These are phyloP conservation scores for Lophotis ruficrista DNA, from an alignment of 2,113 vertebrate genomes.

Conservation along the genomic window DNA sequence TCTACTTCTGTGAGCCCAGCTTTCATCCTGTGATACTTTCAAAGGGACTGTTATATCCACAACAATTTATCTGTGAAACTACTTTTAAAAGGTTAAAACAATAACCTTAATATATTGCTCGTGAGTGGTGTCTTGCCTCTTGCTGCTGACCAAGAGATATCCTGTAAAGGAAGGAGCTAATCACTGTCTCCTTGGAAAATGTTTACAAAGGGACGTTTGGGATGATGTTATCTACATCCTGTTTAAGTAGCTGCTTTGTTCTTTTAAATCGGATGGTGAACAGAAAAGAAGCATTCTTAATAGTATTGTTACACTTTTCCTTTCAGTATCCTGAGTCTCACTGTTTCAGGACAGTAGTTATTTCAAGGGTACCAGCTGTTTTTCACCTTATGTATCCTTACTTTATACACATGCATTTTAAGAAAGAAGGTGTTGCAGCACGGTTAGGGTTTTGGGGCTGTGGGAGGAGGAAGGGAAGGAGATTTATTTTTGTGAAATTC, in stretches of 20 bases:
- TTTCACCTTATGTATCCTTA: background rate
- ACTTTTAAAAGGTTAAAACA: slow-evolving; percentile 29
- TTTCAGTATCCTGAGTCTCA: background rate
- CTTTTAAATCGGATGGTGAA: background rate
- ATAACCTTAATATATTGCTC: background rate
- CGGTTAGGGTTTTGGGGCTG: background rate
- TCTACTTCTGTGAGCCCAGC: background rate
- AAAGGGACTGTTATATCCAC: background rate
- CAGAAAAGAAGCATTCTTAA: background rate
- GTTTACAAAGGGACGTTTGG: slow-evolving; percentile 20
- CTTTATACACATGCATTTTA: background rate
- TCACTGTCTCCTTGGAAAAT: slow-evolving; percentile 51
- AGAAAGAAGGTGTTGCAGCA: background rate
- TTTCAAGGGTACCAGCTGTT: background rate
- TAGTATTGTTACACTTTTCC: background rate
- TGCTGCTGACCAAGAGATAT: slow-evolving; percentile 24
- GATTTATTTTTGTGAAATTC: background rate
- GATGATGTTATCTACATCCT: slow-evolving; percentile 53
- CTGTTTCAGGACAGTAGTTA: background rate
- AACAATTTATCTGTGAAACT: slow-evolving; percentile 13
- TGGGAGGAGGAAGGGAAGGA: background rate
- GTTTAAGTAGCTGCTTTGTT: slow-evolving; percentile 37
- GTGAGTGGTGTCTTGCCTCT: background rate
- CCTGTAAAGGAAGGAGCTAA: slow-evolving; percentile 40
- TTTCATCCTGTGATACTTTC: slow-evolving; percentile 11